These are phyloP conservation scores for Boloria euphrosyne DNA, from an alignment of 2,888 invertebrate species.

Conservation along the genomic window DNA sequence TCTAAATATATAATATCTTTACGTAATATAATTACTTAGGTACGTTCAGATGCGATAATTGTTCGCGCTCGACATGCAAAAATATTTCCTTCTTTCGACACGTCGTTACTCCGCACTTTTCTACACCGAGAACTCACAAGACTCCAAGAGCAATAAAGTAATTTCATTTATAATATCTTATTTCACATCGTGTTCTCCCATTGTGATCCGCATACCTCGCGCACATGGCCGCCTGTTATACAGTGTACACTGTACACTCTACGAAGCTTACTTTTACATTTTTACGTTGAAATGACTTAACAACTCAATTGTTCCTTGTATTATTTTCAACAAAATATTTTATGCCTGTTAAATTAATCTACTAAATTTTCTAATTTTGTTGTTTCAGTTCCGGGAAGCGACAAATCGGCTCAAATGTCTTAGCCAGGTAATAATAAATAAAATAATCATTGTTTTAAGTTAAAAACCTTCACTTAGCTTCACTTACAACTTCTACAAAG, in stretches of 20 bases:
- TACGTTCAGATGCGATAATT: slow-evolving; percentile 44
- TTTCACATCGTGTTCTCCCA: slow-evolving; percentile 15
- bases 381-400: slow-evolving; percentile 90
- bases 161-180: slow-evolving; percentile 22
- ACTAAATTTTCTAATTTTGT: slow-evolving; percentile 31
- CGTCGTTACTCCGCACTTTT: slow-evolving; percentile 18
- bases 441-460: slow-evolving; percentile 17
- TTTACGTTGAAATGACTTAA: slow-evolving; percentile 7
- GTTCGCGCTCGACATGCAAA: slow-evolving; percentile 37
- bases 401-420: slow-evolving; percentile 91
- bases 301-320: background rate
- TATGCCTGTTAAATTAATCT: slow-evolving; percentile 12
- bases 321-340: background rate
- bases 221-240: slow-evolving; percentile 2
- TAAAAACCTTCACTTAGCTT: too few species aligned
- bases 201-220: slow-evolving; percentile 11
- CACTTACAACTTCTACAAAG: too few species aligned
- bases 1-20: slow-evolving; percentile 24
- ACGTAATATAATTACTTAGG: slow-evolving; percentile 33
- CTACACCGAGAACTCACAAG: slow-evolving; percentile 13
- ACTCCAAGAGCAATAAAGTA: slow-evolving; percentile 14
- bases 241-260: background rate
- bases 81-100: slow-evolving; percentile 51
- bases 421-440: slow-evolving; percentile 86
- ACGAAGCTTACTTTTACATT: slow-evolving; percentile 14